phyloP scores from a whole-genome alignment of 2,888 invertebrate species.

The Noctua fimbriata region DNA sequence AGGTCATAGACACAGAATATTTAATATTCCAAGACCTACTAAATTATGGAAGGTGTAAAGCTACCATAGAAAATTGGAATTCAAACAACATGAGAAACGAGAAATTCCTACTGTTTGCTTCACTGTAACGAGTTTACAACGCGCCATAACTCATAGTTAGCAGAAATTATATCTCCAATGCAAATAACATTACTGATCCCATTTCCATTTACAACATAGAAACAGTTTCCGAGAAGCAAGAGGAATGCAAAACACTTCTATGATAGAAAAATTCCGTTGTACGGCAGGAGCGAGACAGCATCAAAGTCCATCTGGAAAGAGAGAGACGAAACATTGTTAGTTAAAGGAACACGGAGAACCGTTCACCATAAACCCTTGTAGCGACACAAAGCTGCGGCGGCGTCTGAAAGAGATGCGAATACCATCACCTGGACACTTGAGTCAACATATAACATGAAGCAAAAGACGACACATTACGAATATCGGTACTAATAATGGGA shows the following conservation, averaged over 20 bases:
- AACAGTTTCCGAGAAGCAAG: slow-evolving; percentile 60
- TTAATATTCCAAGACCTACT: slow-evolving; percentile 6
- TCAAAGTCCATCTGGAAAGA: slow-evolving; percentile 85
- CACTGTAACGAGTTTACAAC: slow-evolving; percentile 44
- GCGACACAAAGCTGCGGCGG: slow-evolving; percentile 82
- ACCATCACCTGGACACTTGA: slow-evolving; percentile 79
- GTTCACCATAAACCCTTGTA: slow-evolving; percentile 79
- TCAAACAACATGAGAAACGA: not conserved
- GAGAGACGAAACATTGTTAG: slow-evolving; percentile 87
- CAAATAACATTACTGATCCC: slow-evolving; percentile 58
- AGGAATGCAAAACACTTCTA: slow-evolving; percentile 69
- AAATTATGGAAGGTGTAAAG: slow-evolving; percentile 20
- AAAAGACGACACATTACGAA: slow-evolving; percentile 74
- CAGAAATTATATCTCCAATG: slow-evolving; percentile 60
- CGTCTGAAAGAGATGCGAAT: slow-evolving; percentile 79
- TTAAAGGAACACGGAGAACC: slow-evolving; percentile 77
- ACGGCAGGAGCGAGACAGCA: slow-evolving; percentile 74
- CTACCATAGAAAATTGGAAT: slow-evolving; percentile 19
- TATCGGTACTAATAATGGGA: slow-evolving; percentile 59
- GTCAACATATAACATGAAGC: slow-evolving; percentile 76
- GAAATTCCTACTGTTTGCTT: slow-evolving; percentile 9
- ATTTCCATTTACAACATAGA: slow-evolving; percentile 63
- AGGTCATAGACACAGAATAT: slow-evolving; percentile 21
- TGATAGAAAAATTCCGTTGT: slow-evolving; percentile 66
- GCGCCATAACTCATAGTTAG: slow-evolving; percentile 37